Percentiles rank a stretch among this genome's conserved stretches.
Evolutionary conservation across 2,113 vertebrate genomes (phyloP).

Genomic region (Gallinago jamesoni): DNA sequence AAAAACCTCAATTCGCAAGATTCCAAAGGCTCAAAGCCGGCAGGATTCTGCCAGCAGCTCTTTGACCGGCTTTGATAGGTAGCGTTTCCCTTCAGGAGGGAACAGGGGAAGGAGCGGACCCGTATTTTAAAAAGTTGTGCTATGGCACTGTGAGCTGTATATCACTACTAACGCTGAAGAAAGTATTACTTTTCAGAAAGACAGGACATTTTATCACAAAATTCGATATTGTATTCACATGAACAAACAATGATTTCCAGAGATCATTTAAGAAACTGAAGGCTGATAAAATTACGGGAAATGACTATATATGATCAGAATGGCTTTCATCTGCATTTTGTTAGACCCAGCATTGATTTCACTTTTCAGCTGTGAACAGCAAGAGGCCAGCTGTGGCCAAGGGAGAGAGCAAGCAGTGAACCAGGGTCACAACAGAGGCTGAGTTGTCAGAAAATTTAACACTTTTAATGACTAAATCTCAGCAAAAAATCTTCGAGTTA

Average conservation of each 20-base stretch:
- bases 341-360: slow-evolving; percentile 79
- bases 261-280: slow-evolving; percentile 74
- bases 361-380: slow-evolving; percentile 80
- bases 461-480: slow-evolving; percentile 67
- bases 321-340: slow-evolving; percentile 84
- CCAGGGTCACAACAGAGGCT: slow-evolving; percentile 61
- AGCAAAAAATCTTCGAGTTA: slow-evolving; percentile 43
- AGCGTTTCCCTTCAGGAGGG: slow-evolving; percentile 22
- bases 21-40: slow-evolving; percentile 30
- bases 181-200: slow-evolving; percentile 66
- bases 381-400: slow-evolving; percentile 80
- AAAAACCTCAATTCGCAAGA: slow-evolving; percentile 56
- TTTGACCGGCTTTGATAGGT: background rate
- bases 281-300: slow-evolving; percentile 83
- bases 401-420: slow-evolving; percentile 67
- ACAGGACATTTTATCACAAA: slow-evolving; percentile 65
- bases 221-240: slow-evolving; percentile 66
- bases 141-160: slow-evolving; percentile 19
- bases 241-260: slow-evolving; percentile 75
- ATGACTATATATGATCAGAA: slow-evolving; percentile 79
- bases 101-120: background rate
- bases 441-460: slow-evolving; percentile 66
- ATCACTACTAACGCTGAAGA: slow-evolving; percentile 13
- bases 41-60: slow-evolving; percentile 41
- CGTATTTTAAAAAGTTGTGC: slow-evolving; percentile 12